Base-by-base conservation (phyloP, 2,113 vertebrate species). In the Cichladusa arquata region DNA sequence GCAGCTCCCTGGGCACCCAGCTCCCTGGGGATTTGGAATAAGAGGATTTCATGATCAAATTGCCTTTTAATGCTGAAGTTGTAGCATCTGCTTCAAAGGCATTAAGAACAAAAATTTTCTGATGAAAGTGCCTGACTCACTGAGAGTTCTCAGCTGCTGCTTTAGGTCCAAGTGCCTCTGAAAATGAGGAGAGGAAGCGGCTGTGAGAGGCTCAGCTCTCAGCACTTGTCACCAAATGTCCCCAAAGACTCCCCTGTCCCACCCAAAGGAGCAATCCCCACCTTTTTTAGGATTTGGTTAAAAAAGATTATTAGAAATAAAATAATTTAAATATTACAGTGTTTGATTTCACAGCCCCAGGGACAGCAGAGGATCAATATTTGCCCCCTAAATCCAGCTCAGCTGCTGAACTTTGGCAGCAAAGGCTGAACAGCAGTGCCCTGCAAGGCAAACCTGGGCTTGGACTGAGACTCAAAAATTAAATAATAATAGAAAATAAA, bases 1-100 rank as follows among this genome's bases (percentile, higher is more conserved):
- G 28, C 9, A 17, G 3, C 1, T 1, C 51, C 19, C 56, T 3
- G 54, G 53, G 54, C 5, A 2, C 42, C 24, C 9, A 2, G 44
- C 11, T 66, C 58, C 16, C 16, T 19, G 18, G 17, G 69, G 5
- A 3, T 22, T 65, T 2, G 1, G 12, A 58, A 5, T 33, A 31
- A 44, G 67, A 66, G 26, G 36, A n/a, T 81, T 71, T 61, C 36
- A 36, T 57, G 58, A 45, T 34, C 51, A n/a, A 88, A 12, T 28
- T 33, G 29, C 47, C 38, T 77, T 81, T 77, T 19, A n/a, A 24
- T 57, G 88, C 40, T 16, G 29, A 51, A 42, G 51, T 61, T 71
- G 51, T 67, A 36, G 38, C 57, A 19, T 18, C 57, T 20, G n/a
- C 47, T 72, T 66, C 53, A 66, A 81, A 84, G 53, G 47, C 12